These are phyloP conservation scores for Hirtodrosophila trivittata DNA, from an alignment of 2,888 invertebrate species.

Conservation along the genomic window DNA sequence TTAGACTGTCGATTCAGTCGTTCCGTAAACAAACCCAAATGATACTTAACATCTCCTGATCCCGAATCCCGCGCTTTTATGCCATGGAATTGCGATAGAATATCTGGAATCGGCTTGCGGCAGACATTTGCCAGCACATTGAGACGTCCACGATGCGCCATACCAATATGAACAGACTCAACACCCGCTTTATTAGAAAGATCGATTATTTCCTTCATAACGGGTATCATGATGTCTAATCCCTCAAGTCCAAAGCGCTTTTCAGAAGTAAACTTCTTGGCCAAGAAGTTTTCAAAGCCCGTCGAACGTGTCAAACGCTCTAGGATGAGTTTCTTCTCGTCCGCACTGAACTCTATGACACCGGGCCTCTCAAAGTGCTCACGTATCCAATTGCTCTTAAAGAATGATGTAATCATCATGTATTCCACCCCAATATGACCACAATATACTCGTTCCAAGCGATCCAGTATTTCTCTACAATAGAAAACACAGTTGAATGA, in stretches of 20 bases:
- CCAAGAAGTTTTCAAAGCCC: constrained; percentile 98
- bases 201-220: constrained; percentile 99
- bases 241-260: constrained; percentile 99
- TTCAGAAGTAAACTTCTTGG: constrained; percentile 98
- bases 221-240: constrained; percentile 98
- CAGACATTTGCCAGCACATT: constrained; percentile 95
- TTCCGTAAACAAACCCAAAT: constrained; percentile 93
- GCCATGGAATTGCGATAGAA: constrained; percentile 94
- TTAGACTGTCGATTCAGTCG: constrained; percentile 90
- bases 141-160: constrained; percentile 92
- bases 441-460: constrained; percentile 96
- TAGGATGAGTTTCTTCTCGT: constrained; percentile 95
- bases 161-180: constrained; percentile 97
- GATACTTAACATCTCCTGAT: constrained; percentile 96
- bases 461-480: constrained; percentile 92
- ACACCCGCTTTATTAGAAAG: constrained; percentile 95
- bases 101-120: constrained; percentile 92
- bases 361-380: constrained; percentile 97
- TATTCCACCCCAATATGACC: constrained; percentile 98
- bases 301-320: constrained; percentile 96
- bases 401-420: constrained; percentile 99
- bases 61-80: constrained; percentile 90
- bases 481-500: neutral
- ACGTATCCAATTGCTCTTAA: constrained; percentile 99
- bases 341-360: constrained; percentile 90